Conservation (phyloP, 2,888 invertebrate genomes). For the Ophion ventricosus region DNA sequence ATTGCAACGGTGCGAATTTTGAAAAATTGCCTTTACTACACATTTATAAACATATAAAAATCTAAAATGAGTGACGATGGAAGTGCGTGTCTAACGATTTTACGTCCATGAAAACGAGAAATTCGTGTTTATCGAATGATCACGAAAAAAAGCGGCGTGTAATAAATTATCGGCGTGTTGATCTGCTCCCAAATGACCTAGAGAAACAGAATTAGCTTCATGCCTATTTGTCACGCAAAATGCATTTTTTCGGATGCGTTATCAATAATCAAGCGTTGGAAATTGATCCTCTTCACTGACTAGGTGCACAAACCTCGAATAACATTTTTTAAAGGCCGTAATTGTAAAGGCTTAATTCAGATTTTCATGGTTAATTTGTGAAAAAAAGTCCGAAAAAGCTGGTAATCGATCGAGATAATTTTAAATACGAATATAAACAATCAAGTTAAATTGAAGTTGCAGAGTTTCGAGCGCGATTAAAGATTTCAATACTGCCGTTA, state of each 20-base stretch:
- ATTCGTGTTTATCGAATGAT: neutral
- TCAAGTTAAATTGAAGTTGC: no score
- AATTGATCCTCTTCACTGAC: no score
- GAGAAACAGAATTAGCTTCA: neutral
- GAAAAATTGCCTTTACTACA: neutral
- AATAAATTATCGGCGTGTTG: neutral
- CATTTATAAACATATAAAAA: neutral
- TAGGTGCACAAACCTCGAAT: no score
- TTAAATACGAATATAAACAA: no score
- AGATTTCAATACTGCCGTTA: neutral
- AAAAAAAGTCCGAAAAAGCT: no score
- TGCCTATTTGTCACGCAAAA: neutral
- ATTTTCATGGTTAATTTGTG: no score
- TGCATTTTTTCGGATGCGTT: no score
- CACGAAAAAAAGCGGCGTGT: constrained; percentile 10
- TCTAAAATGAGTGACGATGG: neutral
- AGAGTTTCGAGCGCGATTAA: neutral
- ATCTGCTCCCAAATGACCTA: neutral
- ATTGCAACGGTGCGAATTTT: neutral
- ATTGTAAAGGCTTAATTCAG: no score
- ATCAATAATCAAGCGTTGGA: no score
- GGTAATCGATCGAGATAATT: no score
- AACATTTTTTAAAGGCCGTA: no score
- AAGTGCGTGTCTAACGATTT: neutral
- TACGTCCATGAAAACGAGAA: neutral